phyloP scores from a whole-genome alignment of 2,113 vertebrate genomes.

The Felis chaus region DNA sequence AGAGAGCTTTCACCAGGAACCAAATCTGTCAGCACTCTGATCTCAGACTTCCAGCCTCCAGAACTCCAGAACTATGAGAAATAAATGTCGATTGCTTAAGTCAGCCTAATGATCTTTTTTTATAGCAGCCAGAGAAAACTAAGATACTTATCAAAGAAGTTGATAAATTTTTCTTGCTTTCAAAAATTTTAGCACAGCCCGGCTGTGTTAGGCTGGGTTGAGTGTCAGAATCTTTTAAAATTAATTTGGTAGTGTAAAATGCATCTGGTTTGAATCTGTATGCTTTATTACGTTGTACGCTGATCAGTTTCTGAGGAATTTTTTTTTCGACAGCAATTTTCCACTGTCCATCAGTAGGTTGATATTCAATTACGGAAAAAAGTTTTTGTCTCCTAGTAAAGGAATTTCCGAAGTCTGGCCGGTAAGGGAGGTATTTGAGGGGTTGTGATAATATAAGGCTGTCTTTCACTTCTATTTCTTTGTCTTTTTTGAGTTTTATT shows the following conservation, averaged over 20 bases:
- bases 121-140: neutral
- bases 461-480: neutral
- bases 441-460: neutral
- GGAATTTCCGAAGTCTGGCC: neutral
- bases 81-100: neutral
- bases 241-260: neutral
- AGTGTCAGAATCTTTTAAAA: neutral
- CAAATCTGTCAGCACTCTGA: neutral
- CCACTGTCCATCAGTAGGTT: neutral
- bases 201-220: too few relatives aligned
- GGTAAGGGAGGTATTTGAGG: neutral
- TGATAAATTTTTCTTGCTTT: neutral
- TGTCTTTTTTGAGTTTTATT: too few relatives aligned
- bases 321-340: neutral
- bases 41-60: neutral
- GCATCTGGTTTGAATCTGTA: neutral
- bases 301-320: neutral
- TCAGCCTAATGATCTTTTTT: neutral
- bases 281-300: slow-evolving; percentile 7
- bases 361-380: neutral
- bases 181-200: neutral
- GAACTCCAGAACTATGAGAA: neutral
- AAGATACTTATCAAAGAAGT: neutral
- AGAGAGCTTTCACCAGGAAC: neutral
- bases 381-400: neutral